These are phyloP conservation scores for Xiphophorus maculatus DNA, from an alignment of 2,113 vertebrate species.

Conservation along the genomic window DNA sequence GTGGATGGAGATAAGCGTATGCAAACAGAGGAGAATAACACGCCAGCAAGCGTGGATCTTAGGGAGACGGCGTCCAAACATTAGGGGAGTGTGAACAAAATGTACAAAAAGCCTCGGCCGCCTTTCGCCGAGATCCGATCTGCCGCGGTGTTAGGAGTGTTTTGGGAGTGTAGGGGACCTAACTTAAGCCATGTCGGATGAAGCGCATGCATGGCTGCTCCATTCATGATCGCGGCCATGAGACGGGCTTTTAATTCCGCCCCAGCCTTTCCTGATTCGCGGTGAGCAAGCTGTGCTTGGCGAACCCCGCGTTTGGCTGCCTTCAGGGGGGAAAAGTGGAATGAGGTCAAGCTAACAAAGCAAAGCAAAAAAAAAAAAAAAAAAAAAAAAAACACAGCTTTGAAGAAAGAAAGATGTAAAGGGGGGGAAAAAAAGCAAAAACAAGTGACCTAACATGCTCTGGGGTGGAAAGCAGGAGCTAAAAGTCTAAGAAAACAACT, in stretches of 20 bases:
- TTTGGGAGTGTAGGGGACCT: slow-evolving; percentile 40
- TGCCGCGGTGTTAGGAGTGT: slow-evolving; percentile 36
- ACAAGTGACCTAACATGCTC: not conserved
- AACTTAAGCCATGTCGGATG: slow-evolving; percentile 35
- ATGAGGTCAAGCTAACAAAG: slow-evolving; percentile 75
- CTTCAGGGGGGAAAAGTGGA: slow-evolving; percentile 52
- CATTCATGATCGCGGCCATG: slow-evolving; percentile 38
- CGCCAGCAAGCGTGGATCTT: slow-evolving; percentile 40
- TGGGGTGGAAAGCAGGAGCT: slow-evolving; percentile 9
- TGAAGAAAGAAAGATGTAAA: slow-evolving; percentile 32
- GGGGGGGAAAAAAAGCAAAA: slow-evolving; percentile 13
- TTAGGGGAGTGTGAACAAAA: slow-evolving; percentile 28
- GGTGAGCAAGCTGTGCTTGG: slow-evolving; percentile 43
- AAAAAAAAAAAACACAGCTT: slow-evolving; percentile 14
- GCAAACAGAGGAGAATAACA: slow-evolving; percentile 44
- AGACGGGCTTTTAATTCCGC: slow-evolving; percentile 36
- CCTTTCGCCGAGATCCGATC: slow-evolving; percentile 42
- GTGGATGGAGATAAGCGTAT: slow-evolving; percentile 45
- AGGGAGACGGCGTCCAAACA: slow-evolving; percentile 44
- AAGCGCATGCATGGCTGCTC: slow-evolving; percentile 18
- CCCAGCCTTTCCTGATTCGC: slow-evolving; percentile 32
- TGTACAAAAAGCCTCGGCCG: slow-evolving; percentile 43
- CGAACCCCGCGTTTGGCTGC: slow-evolving; percentile 51
- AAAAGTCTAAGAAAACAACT: slow-evolving; percentile 1
- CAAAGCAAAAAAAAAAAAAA: slow-evolving; percentile 24